Conservation (phyloP, 2,888 invertebrate genomes). For the Eristalis pertinax region DNA sequence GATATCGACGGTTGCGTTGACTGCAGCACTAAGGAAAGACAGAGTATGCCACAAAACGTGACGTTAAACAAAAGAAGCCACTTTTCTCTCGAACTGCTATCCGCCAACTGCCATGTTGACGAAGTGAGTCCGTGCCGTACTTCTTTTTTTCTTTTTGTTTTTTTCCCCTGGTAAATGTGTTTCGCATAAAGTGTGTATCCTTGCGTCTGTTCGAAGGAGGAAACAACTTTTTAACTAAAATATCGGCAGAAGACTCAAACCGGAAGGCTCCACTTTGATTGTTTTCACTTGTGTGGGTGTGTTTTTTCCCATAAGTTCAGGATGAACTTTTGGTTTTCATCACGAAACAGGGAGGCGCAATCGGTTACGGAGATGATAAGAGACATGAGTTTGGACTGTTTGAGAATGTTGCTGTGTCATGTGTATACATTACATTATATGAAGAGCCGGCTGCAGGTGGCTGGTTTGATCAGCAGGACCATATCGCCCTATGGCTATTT, state of each 20-base stretch:
- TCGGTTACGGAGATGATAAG: neutral
- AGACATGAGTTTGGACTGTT: neutral
- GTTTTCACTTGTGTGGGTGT: conserved; percentile 39
- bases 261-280: conserved; percentile 67
- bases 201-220: conserved; percentile 60
- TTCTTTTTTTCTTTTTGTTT: conserved; percentile 26
- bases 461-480: no score
- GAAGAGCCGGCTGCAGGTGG: neutral
- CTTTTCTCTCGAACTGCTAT: conserved; percentile 70
- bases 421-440: neutral
- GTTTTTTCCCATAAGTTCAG: conserved; percentile 30
- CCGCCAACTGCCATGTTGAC: conserved; percentile 74
- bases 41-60: conserved; percentile 73
- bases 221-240: conserved; percentile 71
- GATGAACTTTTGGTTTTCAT: conserved; percentile 49
- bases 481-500: no score
- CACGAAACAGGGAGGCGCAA: neutral
- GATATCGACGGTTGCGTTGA: conserved; percentile 69
- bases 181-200: conserved; percentile 45
- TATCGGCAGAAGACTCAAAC: conserved; percentile 60
- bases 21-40: conserved; percentile 60
- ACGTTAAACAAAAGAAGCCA: conserved; percentile 75
- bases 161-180: neutral
- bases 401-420: neutral
- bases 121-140: conserved; percentile 43